A percentile compares a stretch with the other conserved stretches of the same genome.
These are phyloP conservation scores for Scleropages formosus DNA, from an alignment of 2,797 vertebrate species.

Conservation along the genomic window DNA sequence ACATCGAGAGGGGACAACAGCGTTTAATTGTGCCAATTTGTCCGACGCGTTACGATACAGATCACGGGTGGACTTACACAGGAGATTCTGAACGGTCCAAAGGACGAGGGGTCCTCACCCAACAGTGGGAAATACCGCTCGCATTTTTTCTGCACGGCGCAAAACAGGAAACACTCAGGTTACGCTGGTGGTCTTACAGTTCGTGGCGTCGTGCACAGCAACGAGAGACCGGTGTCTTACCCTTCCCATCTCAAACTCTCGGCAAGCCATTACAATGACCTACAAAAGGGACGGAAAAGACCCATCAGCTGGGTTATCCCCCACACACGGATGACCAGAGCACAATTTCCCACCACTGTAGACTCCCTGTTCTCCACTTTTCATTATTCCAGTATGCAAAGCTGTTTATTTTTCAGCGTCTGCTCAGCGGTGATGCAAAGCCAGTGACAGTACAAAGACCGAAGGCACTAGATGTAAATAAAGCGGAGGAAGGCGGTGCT, in stretches of 20 bases:
- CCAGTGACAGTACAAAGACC: no score
- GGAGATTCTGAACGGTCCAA: conserved; percentile 90
- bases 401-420: no score
- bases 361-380: neutral
- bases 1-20: neutral
- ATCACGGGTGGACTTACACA: conserved; percentile 82
- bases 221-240: conserved; percentile 66
- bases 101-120: conserved; percentile 80
- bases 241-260: conserved; percentile 98
- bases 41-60: no score
- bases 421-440: no score
- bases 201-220: neutral
- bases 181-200: neutral
- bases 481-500: neutral
- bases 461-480: neutral
- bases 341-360: neutral
- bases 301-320: conserved; percentile 15
- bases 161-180: conserved; percentile 45
- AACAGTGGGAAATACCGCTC: conserved; percentile 88
- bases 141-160: conserved; percentile 89
- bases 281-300: conserved; percentile 55
- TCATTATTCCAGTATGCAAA: no score
- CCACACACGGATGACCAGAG: neutral
- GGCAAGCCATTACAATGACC: conserved; percentile 97
- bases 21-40: neutral